A percentile compares a stretch with the other conserved stretches of the same genome.
Conservation (phyloP, 2,797 vertebrate species). For the Thripadectes ignobilis region DNA sequence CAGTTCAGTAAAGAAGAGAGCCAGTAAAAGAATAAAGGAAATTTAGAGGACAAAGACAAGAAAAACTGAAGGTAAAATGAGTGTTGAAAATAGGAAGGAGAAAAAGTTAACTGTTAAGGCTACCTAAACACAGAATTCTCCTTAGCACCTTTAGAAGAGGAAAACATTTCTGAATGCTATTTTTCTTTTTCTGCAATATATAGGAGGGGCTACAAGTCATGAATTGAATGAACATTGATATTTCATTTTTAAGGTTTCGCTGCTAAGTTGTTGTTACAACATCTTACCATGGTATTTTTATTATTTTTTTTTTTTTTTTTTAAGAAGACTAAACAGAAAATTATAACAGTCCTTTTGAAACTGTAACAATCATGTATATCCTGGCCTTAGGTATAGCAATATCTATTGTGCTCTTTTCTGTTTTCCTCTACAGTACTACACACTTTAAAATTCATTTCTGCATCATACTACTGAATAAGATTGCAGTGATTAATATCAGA, state of each 20-base stretch:
- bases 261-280: neutral
- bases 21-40: neutral
- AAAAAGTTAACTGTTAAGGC: neutral
- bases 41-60: neutral
- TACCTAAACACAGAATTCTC: neutral
- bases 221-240: neutral
- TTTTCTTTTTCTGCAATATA: neutral
- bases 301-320: neutral
- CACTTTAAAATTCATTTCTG: neutral
- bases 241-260: neutral
- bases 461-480: neutral
- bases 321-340: neutral
- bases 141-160: neutral
- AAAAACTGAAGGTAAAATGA: neutral
- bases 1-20: neutral
- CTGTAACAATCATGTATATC: neutral
- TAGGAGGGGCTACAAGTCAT: neutral
- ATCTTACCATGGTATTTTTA: neutral
- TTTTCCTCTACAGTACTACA: neutral
- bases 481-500: neutral
- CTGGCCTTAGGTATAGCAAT: neutral
- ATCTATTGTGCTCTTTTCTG: neutral
- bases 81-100: neutral
- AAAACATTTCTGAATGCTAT: neutral
- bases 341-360: constrained; percentile 18